Conservation (phyloP, 2,797 vertebrate genomes). For the Anableps anableps region DNA sequence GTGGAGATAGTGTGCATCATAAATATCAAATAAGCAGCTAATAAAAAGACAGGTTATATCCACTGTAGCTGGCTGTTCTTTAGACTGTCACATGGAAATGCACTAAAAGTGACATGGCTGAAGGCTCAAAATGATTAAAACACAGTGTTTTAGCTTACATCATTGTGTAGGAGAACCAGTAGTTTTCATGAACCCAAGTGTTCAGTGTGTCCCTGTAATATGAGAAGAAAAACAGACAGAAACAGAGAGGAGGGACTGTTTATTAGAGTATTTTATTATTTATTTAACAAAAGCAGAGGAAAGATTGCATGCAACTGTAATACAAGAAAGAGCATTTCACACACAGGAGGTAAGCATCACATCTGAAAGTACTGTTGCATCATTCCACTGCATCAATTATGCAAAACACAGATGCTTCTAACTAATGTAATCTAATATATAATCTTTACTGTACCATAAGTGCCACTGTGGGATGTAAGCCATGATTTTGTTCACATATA, state of each 20-base stretch:
- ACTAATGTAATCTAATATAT: slow-evolving; percentile 34
- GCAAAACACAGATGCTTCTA: slow-evolving; percentile 55
- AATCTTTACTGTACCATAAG: slow-evolving; percentile 23
- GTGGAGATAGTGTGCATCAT: slow-evolving; percentile 45
- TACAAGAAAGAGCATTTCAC: slow-evolving; percentile 50
- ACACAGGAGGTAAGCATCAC: slow-evolving; percentile 53
- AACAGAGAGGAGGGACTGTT: slow-evolving; percentile 20
- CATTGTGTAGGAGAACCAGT: slow-evolving; percentile 78
- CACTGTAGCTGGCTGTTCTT: slow-evolving; percentile 2
- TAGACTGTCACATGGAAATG: background rate
- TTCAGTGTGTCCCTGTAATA: slow-evolving; percentile 71
- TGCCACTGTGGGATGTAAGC: slow-evolving; percentile 11
- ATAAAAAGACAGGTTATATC: slow-evolving; percentile 33
- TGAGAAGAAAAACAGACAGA: slow-evolving; percentile 18
- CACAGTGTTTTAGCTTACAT: slow-evolving; percentile 74
- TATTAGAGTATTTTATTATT: slow-evolving; percentile 45
- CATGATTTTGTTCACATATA: background rate
- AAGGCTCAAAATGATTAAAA: slow-evolving; percentile 8
- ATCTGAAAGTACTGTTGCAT: slow-evolving; percentile 55
- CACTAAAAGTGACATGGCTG: background rate
- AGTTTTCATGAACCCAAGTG: slow-evolving; percentile 52
- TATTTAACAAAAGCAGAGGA: slow-evolving; percentile 47
- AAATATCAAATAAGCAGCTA: slow-evolving; percentile 58
- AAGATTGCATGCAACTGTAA: slow-evolving; percentile 74
- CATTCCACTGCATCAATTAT: slow-evolving; percentile 50